Evolutionary conservation across 37 sponge, comb jelly and placozoan genomes (phyloP), one percentile per base, ranked within the genome.

Genomic region (Beroe forskalii): DNA sequence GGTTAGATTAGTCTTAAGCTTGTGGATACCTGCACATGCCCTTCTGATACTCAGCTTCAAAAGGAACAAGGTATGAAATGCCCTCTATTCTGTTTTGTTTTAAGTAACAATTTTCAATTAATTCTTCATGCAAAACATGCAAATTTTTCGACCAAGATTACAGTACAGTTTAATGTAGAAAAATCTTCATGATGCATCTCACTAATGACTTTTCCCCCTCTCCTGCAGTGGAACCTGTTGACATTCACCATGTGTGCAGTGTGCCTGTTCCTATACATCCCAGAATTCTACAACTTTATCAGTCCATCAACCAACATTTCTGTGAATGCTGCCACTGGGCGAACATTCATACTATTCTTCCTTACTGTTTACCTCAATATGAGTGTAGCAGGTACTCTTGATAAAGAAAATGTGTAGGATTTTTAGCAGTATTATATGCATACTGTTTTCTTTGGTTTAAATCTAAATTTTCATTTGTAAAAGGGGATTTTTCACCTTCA

Each of bases 141-240:
- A n/a, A n/a, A n/a, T n/a, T n/a, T n/a, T n/a, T n/a, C n/a, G n/a
- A n/a, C n/a, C n/a, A n/a, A n/a, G n/a, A n/a, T n/a, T n/a, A n/a
- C n/a, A n/a, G n/a, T n/a, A n/a, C n/a, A n/a, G n/a, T n/a, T n/a
- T n/a, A n/a, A n/a, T n/a, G n/a, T n/a, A n/a, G n/a, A n/a, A n/a
- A n/a, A n/a, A n/a, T n/a, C n/a, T n/a, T n/a, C n/a, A n/a, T n/a
- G n/a, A n/a, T n/a, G n/a, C n/a, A n/a, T n/a, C n/a, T n/a, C n/a
- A n/a, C n/a, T n/a, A n/a, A n/a, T n/a, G n/a, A n/a, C n/a, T n/a
- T n/a, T n/a, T n/a, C n/a, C n/a, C n/a, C n/a, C n/a, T n/a, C n/a
- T n/a, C n/a, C n/a, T n/a, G n/a, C n/a, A 69, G 72, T 69, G 27
- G 72, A 69, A 69, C 39, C 4, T 69, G 72, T 3, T 69, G 72